These are phyloP conservation scores for Caenorhabditis sp. DNA, from an alignment of 2,888 invertebrate genomes.

Conservation along the genomic window DNA sequence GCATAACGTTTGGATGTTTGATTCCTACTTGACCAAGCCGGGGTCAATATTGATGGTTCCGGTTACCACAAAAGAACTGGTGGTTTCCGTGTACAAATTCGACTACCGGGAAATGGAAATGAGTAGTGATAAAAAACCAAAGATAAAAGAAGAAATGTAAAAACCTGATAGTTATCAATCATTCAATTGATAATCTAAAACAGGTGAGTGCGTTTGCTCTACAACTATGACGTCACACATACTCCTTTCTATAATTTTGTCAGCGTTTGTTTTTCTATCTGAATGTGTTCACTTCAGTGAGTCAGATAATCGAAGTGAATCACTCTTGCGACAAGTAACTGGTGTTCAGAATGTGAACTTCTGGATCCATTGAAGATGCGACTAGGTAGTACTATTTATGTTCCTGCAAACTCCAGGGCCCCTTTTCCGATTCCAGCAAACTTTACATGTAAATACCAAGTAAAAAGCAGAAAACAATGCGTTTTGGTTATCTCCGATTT, in stretches of 20 bases:
- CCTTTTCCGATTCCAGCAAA: slow-evolving; percentile 39
- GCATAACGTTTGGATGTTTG: too few relatives aligned
- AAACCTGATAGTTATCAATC: slow-evolving; percentile 27
- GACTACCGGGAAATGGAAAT: neutral
- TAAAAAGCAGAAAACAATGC: neutral
- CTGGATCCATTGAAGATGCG: slow-evolving; percentile 27
- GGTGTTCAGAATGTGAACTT: slow-evolving; percentile 32
- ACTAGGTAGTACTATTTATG: slow-evolving; percentile 25
- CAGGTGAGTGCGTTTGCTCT: slow-evolving; percentile 19
- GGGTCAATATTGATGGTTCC: too few relatives aligned
- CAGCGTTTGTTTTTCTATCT: neutral
- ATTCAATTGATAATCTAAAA: slow-evolving; percentile 41
- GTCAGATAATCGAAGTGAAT: neutral
- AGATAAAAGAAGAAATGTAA: neutral
- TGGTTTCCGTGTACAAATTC: too few relatives aligned
- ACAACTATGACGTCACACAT: slow-evolving; percentile 7
- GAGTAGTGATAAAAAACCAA: neutral
- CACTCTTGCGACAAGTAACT: neutral
- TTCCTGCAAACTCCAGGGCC: slow-evolving; percentile 45
- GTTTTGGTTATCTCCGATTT: too few relatives aligned
- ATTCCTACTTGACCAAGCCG: too few relatives aligned
- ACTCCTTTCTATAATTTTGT: slow-evolving; percentile 1
- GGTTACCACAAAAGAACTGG: too few relatives aligned
- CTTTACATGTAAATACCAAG: slow-evolving; percentile 46
- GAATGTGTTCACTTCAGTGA: slow-evolving; percentile 14